A percentile compares a stretch with the other conserved stretches of the same genome.
These are phyloP conservation scores for Scopus umbretta DNA, from an alignment of 2,113 vertebrate species.

Conservation along the genomic window DNA sequence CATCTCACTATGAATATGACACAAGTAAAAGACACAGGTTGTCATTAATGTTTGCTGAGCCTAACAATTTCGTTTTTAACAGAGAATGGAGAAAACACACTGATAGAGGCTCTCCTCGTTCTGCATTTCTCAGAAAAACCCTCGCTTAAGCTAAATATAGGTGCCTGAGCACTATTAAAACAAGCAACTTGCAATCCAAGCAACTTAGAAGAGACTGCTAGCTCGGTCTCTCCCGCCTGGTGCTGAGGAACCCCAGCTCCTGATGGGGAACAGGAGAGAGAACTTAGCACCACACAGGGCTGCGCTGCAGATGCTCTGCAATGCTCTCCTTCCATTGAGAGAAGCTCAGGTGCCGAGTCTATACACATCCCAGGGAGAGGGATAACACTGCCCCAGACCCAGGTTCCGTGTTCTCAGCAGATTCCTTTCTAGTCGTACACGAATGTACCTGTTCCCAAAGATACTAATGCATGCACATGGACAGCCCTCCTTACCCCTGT, in stretches of 20 bases:
- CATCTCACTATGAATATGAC: background rate
- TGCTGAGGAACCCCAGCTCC: background rate
- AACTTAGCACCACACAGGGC: background rate
- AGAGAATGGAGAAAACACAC: background rate
- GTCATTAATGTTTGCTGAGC: background rate
- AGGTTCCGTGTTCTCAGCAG: background rate
- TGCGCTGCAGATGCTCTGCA: background rate
- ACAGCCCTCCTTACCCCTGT: background rate
- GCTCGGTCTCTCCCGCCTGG: background rate
- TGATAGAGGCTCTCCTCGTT: background rate
- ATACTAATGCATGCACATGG: accelerated
- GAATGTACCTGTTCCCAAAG: background rate
- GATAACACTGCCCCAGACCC: background rate
- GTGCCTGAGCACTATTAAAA: background rate
- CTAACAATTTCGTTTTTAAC: background rate
- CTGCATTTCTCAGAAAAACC: background rate
- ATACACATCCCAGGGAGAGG: background rate
- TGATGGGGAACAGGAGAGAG: background rate
- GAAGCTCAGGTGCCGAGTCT: background rate
- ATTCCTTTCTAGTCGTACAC: background rate
- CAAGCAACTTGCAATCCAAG: background rate
- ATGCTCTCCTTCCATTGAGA: background rate
- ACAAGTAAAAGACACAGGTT: background rate
- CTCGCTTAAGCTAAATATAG: background rate
- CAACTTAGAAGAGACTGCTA: background rate